phyloP scores from a whole-genome alignment of 2,113 vertebrate genomes.

The Bubo scandiacus region DNA sequence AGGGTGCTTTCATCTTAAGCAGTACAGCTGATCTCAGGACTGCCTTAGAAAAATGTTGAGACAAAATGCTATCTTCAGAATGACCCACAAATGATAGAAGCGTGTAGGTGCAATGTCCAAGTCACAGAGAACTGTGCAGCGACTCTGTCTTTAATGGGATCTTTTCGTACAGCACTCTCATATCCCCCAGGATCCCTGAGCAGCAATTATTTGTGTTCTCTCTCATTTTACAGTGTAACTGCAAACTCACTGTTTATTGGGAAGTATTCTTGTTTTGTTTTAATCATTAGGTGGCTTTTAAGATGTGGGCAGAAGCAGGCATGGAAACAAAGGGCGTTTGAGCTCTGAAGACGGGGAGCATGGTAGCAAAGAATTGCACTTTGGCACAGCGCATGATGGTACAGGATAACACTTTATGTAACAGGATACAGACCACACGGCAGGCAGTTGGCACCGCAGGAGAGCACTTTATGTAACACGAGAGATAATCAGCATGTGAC shows the following conservation, averaged over 20 bases:
- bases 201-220: not conserved
- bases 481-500: conserved; percentile 51
- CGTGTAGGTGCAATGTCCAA: not conserved
- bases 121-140: not conserved
- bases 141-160: not conserved
- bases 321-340: conserved; percentile 2
- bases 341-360: not conserved
- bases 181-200: not conserved
- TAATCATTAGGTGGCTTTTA: conserved; percentile 36
- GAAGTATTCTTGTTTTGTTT: conserved; percentile 21
- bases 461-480: conserved; percentile 46
- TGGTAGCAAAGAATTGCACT: not conserved
- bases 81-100: not conserved
- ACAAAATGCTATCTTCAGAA: not conserved
- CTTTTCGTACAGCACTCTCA: rapidly evolving
- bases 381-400: not conserved
- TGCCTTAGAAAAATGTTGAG: not conserved
- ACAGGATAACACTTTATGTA: conserved; percentile 12
- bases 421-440: conserved; percentile 5
- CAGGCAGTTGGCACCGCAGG: not conserved
- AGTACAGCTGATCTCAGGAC: not conserved
- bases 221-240: not conserved
- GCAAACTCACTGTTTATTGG: not conserved
- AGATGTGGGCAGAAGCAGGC: conserved; percentile 12
- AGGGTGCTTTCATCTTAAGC: not conserved